These are phyloP conservation scores for Streptopelia turtur DNA, from an alignment of 2,797 vertebrate species.

Conservation along the genomic window DNA sequence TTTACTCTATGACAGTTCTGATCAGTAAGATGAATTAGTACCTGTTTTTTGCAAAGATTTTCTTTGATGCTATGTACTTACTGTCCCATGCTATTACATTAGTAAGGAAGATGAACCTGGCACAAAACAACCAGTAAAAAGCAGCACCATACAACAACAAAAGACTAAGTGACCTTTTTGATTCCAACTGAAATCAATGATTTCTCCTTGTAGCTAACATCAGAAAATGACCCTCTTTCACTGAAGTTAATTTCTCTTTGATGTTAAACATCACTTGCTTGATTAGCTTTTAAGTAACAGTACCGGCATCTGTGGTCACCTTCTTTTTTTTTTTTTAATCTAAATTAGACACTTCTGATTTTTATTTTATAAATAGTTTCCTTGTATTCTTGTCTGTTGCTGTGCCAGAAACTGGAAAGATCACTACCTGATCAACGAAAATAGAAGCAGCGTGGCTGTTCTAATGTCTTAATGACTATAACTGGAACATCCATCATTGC, in stretches of 20 bases:
- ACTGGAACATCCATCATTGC: neutral
- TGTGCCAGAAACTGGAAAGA: neutral
- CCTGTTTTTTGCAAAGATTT: neutral
- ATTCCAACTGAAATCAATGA: neutral
- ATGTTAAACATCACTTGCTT: neutral
- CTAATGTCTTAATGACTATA: neutral
- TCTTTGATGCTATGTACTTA: neutral
- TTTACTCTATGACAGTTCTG: conserved; percentile 15
- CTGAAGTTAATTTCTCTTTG: conserved; percentile 2
- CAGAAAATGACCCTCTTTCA: neutral
- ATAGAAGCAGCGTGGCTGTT: neutral
- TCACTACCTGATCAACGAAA: neutral
- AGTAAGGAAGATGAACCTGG: neutral
- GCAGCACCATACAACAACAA: neutral
- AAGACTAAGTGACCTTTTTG: neutral
- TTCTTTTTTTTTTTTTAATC: neutral
- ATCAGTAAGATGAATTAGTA: conserved; percentile 32
- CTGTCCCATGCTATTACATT: neutral
- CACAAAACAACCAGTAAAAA: neutral
- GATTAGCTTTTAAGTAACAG: neutral
- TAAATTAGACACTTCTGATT: neutral
- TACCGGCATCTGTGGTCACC: neutral
- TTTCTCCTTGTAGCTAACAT: neutral
- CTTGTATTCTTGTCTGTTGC: neutral
- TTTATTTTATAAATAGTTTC: neutral